These are phyloP conservation scores for Germaria angustata DNA, from an alignment of 2,888 invertebrate species.

Conservation along the genomic window DNA sequence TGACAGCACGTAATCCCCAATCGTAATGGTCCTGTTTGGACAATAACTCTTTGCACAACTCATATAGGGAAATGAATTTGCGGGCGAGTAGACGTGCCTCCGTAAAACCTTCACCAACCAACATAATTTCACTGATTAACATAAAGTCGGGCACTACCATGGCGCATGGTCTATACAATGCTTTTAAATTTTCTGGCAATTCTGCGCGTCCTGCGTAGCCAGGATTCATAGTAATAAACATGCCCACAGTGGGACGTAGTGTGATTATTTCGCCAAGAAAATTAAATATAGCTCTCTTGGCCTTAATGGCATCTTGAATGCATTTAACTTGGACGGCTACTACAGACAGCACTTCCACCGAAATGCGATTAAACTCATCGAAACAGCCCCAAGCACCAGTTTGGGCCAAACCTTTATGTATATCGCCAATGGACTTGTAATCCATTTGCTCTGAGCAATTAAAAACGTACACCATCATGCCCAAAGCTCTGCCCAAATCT, in stretches of 20 bases:
- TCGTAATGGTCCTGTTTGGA: conserved; percentile 98
- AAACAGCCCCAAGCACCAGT: conserved; percentile 97
- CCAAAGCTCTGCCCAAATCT: conserved; percentile 94
- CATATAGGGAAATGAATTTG: conserved; percentile 96
- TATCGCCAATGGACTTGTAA: conserved; percentile 95
- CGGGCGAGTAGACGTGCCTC: conserved; percentile 93
- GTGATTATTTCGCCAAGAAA: conserved; percentile 91
- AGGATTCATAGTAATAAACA: conserved; percentile 98
- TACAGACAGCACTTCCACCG: conserved; percentile 96
- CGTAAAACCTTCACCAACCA: conserved; percentile 96
- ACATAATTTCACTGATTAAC: conserved; percentile 97
- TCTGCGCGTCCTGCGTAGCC: conserved; percentile 96
- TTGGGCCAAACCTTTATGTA: conserved; percentile 88
- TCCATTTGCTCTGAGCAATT: conserved; percentile 99
- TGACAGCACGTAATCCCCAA: conserved; percentile 97
- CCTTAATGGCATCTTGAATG: conserved; percentile 92
- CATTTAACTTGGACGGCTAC: conserved; percentile 96
- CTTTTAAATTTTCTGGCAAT: conserved; percentile 90
- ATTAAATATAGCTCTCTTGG: conserved; percentile 88
- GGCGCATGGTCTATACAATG: conserved; percentile 92
- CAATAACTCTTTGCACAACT: conserved; percentile 91
- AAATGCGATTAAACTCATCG: conserved; percentile 97
- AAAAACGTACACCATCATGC: conserved; percentile 98
- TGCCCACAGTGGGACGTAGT: conserved; percentile 89
- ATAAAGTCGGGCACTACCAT: conserved; percentile 98